phyloP scores from a whole-genome alignment of 2,797 vertebrate genomes.

The Neosilurus hyrtlii region DNA sequence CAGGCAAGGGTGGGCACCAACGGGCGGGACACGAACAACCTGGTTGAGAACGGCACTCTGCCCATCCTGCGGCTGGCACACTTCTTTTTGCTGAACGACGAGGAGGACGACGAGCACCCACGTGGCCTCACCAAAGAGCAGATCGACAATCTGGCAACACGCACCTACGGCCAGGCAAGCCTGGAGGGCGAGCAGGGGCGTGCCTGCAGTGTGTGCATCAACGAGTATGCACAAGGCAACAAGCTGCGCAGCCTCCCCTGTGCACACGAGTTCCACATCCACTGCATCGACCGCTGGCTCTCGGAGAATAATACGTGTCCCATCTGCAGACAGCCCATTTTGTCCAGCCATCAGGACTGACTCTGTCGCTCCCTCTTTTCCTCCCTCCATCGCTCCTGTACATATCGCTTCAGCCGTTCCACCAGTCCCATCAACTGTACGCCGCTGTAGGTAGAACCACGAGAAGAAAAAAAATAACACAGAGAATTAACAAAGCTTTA shows the following conservation, averaged over 20 bases:
- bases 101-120: conserved; percentile 82
- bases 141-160: conserved; percentile 93
- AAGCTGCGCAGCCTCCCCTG: conserved; percentile 92
- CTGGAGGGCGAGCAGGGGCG: conserved; percentile 83
- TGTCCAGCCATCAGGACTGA: conserved; percentile 79
- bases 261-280: conserved; percentile 91
- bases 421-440: conserved; percentile 64
- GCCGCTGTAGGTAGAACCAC: conserved; percentile 71
- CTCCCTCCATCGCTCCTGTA: conserved; percentile 71
- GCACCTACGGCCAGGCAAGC: conserved; percentile 84
- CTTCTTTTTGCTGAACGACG: conserved; percentile 90
- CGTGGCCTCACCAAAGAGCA: conserved; percentile 96
- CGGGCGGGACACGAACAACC: conserved; percentile 79
- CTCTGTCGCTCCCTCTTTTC: conserved; percentile 59
- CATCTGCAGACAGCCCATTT: conserved; percentile 89
- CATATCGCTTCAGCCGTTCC: conserved; percentile 74
- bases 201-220: conserved; percentile 92
- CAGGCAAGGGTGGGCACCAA: conserved; percentile 67
- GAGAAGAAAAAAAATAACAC: conserved; percentile 70
- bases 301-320: conserved; percentile 96
- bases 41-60: conserved; percentile 86
- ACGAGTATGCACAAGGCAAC: conserved; percentile 91
- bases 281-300: conserved; percentile 96
- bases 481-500: conserved; percentile 81
- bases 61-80: conserved; percentile 89